Base-by-base conservation (phyloP, 92 coral and sea anemone species). In the Isaurus tuberculatus region DNA sequence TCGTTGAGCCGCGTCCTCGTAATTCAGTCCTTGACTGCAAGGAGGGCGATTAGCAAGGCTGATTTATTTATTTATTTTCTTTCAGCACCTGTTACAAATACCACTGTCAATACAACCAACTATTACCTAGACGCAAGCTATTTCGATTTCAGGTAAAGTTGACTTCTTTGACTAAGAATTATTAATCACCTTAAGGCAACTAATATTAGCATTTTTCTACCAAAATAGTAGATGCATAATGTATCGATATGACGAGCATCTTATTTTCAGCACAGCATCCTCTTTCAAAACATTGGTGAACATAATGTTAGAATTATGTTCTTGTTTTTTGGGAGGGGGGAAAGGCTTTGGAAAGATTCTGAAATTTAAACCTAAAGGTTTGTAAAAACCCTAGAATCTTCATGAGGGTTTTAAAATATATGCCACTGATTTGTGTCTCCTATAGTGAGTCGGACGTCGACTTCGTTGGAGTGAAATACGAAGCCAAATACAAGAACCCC, bases 61-160 rank as follows among this genome's bases (percentile, higher is more conserved):
- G n/a, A n/a, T n/a, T 19, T 27, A 4, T 15, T n/a, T 23, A 13
- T 74, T 46, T 46, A 20, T n/a, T 10, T 26, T 70, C 57, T 44
- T 74, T 75, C 91, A 95, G 98, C 98, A 15, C 93, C 95, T 26
- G 85, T 89, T 27, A 89, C 93, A 30, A 95, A 93, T 83, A 85
- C 90, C 13, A 79, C 98, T 3, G 83, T 36, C 49, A 95, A 93
- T 37, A 77, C 86, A 25, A 84, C 94, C 42, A 94, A 87, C 72
- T 93, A 82, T 79, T 95, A 93, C 84, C 57, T 95, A 88, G 94
- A 93, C 77, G 90, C 88, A 27, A 86, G 95, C 4, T 91, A 92
- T 66, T 95, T 93, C 42, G 98, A 95, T 71, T 95, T 95, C 87
- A 84, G 85, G 98, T 95, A 70, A 88, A 27, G 69, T 68, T n/a